phyloP scores from a whole-genome alignment of 2,888 invertebrate species.

The Dicyrtomina minuta region DNA sequence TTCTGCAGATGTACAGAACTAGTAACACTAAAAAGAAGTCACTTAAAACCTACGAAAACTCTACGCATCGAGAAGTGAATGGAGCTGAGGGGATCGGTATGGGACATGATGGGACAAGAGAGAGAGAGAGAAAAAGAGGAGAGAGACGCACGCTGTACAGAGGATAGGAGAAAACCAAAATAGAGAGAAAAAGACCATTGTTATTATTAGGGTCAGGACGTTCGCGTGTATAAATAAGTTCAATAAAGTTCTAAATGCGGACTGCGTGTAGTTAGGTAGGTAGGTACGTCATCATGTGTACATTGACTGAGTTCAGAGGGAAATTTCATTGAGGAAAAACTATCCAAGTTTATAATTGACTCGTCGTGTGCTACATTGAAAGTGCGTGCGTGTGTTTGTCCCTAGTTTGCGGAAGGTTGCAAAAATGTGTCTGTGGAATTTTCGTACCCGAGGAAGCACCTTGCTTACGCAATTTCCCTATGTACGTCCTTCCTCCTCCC shows the following conservation, averaged over 20 bases:
- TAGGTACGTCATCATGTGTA: no score
- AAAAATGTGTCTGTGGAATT: constrained; percentile 15
- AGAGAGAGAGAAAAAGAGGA: no score
- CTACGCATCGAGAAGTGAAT: neutral
- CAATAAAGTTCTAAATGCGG: constrained; percentile 20
- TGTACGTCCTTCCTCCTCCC: constrained; percentile 11
- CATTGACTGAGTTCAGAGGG: constrained; percentile 1
- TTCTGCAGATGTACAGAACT: neutral
- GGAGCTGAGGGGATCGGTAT: neutral
- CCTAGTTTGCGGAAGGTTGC: constrained; percentile 11
- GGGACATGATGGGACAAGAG: neutral
- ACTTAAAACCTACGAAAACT: neutral
- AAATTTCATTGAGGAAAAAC: constrained; percentile 18
- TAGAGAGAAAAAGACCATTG: constrained; percentile 8
- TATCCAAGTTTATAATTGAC: constrained; percentile 24
- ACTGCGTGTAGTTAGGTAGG: neutral
- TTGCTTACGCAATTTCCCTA: constrained; percentile 34
- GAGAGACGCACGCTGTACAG: no score
- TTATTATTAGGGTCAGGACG: constrained; percentile 20
- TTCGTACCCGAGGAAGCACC: constrained; percentile 22
- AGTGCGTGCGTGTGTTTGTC: constrained; percentile 17
- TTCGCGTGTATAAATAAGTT: constrained; percentile 15
- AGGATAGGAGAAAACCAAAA: neutral
- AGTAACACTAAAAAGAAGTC: neutral
- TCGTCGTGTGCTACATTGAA: constrained; percentile 19